phyloP scores from a whole-genome alignment of 2,888 invertebrate species.

The Drosophila emarginata region DNA sequence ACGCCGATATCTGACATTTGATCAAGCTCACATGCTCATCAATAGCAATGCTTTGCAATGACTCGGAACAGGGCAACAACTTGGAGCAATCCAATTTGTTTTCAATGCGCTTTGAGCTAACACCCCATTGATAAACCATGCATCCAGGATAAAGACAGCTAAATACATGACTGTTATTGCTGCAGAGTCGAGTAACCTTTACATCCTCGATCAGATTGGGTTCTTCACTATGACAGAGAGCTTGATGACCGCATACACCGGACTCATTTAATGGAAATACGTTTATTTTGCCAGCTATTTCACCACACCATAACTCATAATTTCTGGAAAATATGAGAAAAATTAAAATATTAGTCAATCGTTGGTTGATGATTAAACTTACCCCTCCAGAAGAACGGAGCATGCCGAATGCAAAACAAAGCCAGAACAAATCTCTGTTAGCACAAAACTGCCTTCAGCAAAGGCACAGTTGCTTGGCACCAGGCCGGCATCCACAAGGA shows the following conservation, averaged over 20 bases:
- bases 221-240: slow-evolving; percentile 85
- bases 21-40: slow-evolving; percentile 92
- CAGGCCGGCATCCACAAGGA: slow-evolving; percentile 87
- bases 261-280: slow-evolving; percentile 89
- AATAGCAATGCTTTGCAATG: slow-evolving; percentile 93
- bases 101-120: slow-evolving; percentile 86
- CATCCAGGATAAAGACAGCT: slow-evolving; percentile 94
- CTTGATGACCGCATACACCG: slow-evolving; percentile 89
- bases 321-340: slow-evolving; percentile 78
- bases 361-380: slow-evolving; percentile 38
- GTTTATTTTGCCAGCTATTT: slow-evolving; percentile 89
- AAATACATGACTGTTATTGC: slow-evolving; percentile 86
- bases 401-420: slow-evolving; percentile 88
- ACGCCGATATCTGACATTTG: slow-evolving; percentile 87
- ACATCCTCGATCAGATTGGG: slow-evolving; percentile 79
- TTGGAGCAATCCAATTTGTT: slow-evolving; percentile 95
- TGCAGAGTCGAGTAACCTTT: slow-evolving; percentile 88
- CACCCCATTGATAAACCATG: slow-evolving; percentile 94
- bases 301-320: slow-evolving; percentile 95
- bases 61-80: slow-evolving; percentile 95
- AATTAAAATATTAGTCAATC: not conserved
- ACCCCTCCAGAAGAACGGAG: slow-evolving; percentile 83
- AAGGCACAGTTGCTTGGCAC: slow-evolving; percentile 85
- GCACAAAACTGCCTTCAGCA: slow-evolving; percentile 89
- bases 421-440: slow-evolving; percentile 89